phyloP scores from a whole-genome alignment of 1,140 invertebrate species.

The Zaprionus tsacasi region DNA sequence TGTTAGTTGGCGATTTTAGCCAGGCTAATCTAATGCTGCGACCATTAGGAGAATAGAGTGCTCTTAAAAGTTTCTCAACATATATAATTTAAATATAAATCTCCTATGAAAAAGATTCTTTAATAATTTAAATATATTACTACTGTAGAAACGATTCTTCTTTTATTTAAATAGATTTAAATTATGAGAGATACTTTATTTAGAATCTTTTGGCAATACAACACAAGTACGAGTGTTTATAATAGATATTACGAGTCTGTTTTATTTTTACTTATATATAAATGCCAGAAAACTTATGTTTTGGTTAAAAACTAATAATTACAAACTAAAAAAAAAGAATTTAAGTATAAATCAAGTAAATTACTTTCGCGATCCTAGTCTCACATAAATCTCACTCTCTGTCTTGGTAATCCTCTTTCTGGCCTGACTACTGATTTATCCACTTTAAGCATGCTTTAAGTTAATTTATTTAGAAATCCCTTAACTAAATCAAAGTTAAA shows the following conservation, averaged over 20 bases:
- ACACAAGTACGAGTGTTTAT: too few species aligned
- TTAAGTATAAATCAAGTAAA: not conserved
- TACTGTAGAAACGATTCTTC: too few species aligned
- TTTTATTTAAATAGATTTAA: too few species aligned
- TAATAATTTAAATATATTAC: not conserved
- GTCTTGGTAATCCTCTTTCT: not conserved
- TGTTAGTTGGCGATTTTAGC: constrained; percentile 12
- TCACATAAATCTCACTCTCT: not conserved
- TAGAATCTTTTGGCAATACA: too few species aligned
- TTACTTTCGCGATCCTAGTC: not conserved
- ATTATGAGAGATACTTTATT: too few species aligned
- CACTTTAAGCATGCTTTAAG: constrained; percentile 43
- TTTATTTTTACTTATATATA: too few species aligned
- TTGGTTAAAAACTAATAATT: too few species aligned
- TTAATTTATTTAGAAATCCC: constrained; percentile 71
- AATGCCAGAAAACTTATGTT: too few species aligned
- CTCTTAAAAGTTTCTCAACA: not conserved
- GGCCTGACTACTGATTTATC: constrained; percentile 1
- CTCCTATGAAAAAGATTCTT: not conserved
- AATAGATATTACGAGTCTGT: too few species aligned
- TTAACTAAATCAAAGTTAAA: constrained; percentile 83
- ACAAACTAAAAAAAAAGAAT: not conserved
- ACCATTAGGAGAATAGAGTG: not conserved
- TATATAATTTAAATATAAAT: not conserved
- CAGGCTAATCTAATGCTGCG: constrained; percentile 14